Percentiles rank a stretch among this genome's conserved stretches.
phyloP scores from a whole-genome alignment of 2,113 vertebrate genomes.

The Chitala chitala region DNA sequence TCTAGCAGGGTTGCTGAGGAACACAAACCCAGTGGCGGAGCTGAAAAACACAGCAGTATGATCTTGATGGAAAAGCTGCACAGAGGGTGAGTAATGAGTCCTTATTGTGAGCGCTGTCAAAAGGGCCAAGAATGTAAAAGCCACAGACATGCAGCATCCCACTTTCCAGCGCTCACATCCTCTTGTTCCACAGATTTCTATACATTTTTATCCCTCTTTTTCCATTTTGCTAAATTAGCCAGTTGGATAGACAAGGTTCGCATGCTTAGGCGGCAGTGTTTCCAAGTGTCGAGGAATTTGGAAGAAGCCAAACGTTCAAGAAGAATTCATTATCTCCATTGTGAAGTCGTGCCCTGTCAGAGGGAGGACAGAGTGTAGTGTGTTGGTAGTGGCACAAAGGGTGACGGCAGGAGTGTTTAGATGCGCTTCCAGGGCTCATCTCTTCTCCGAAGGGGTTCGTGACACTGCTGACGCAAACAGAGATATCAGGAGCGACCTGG shows the following conservation, averaged over 20 bases:
- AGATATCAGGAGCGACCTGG: not conserved
- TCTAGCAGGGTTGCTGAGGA: not conserved
- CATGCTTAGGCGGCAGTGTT: slow-evolving; percentile 24
- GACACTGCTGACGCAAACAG: slow-evolving; percentile 19
- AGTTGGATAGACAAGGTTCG: slow-evolving; percentile 1
- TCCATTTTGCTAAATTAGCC: slow-evolving; percentile 13
- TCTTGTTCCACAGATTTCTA: slow-evolving; percentile 18
- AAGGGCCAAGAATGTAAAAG: slow-evolving; percentile 19
- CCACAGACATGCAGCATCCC: slow-evolving; percentile 27
- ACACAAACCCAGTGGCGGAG: not conserved
- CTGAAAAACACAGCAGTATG: not conserved
- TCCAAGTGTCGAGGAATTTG: slow-evolving; percentile 27
- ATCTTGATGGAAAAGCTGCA: slow-evolving; percentile 7
- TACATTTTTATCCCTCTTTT: slow-evolving; percentile 18
- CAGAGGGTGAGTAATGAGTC: slow-evolving; percentile 24
- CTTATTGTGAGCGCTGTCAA: slow-evolving; percentile 8
- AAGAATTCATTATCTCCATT: slow-evolving; percentile 26
- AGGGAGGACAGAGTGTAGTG: not conserved
- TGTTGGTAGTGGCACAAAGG: slow-evolving; percentile 16
- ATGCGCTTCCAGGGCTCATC: slow-evolving; percentile 15
- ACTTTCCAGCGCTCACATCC: slow-evolving; percentile 14
- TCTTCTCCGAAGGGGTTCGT: not conserved
- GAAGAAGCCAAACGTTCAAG: slow-evolving; percentile 18
- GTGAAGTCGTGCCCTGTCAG: slow-evolving; percentile 17
- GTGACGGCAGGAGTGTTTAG: slow-evolving; percentile 4